These are phyloP conservation scores for Montipora cactus DNA, from an alignment of 64 coral and sea anemone species.

Conservation along the genomic window DNA sequence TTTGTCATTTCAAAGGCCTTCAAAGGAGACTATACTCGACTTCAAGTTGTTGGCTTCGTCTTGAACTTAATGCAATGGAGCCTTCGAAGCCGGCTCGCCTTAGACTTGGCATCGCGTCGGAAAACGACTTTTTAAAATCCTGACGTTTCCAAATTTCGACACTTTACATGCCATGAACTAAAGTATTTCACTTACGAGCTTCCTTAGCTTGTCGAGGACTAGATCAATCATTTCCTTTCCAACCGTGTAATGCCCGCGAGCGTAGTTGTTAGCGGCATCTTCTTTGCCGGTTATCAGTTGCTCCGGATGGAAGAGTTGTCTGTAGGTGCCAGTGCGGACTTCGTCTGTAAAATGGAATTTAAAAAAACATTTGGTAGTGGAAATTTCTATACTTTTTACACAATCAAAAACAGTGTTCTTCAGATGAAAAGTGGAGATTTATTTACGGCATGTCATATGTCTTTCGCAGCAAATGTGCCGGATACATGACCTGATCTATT, in stretches of 20 bases:
- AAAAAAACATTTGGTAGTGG: background rate
- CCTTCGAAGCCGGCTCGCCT: no score
- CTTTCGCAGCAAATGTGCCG: background rate
- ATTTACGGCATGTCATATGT: background rate
- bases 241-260: slow-evolving; percentile 52
- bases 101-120: no score
- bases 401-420: background rate
- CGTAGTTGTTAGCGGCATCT: slow-evolving; percentile 53
- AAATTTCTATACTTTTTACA: background rate
- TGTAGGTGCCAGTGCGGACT: slow-evolving; percentile 39
- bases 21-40: no score
- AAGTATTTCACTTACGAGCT: slow-evolving; percentile 3
- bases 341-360: background rate
- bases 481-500: background rate
- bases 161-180: no score
- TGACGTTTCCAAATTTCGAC: no score
- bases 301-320: slow-evolving; percentile 49
- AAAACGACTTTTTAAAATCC: no score
- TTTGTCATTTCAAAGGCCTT: no score
- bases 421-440: background rate
- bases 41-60: no score
- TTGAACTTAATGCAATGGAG: no score
- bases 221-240: slow-evolving; percentile 45
- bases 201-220: slow-evolving; percentile 31
- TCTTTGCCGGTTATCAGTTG: slow-evolving; percentile 48